Conservation (phyloP, 64 coral and sea anemone genomes). For the Montipora foliosa region DNA sequence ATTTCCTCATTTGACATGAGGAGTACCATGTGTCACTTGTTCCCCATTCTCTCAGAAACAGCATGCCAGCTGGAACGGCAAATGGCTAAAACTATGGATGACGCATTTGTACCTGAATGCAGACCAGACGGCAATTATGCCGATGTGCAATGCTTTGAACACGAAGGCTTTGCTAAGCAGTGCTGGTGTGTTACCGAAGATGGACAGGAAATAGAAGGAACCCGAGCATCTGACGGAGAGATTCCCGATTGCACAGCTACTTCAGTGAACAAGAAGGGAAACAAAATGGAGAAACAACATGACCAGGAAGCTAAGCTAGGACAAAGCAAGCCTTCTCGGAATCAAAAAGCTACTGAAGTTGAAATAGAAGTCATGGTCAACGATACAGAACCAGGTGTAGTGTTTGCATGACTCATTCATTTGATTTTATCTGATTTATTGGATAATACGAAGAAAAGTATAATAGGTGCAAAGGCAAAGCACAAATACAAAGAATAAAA, state of each 20-base stretch:
- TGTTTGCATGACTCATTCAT: not conserved
- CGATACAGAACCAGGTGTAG: not conserved
- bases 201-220: conserved; percentile 87
- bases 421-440: no score
- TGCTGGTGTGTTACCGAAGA: conserved; percentile 96
- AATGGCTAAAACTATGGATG: conserved; percentile 74
- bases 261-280: not conserved
- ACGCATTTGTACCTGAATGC: conserved; percentile 92
- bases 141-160: conserved; percentile 87
- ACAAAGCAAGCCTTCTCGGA: not conserved
- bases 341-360: conserved; percentile 8
- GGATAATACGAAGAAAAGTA: no score
- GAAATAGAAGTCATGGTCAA: conserved; percentile 5
- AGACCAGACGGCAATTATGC: conserved; percentile 73
- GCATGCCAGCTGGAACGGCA: conserved; percentile 82
- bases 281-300: not conserved
- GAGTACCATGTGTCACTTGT: not conserved
- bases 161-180: conserved; percentile 61
- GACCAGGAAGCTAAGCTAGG: not conserved
- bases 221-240: conserved; percentile 51
- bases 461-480: no score
- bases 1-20: not conserved
- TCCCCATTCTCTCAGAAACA: conserved; percentile 50
- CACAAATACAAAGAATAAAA: no score
- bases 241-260: conserved; percentile 7